Percentiles rank a stretch among this genome's conserved stretches.
Conservation (phyloP, 2,888 invertebrate genomes). For the Caprella mutica region DNA sequence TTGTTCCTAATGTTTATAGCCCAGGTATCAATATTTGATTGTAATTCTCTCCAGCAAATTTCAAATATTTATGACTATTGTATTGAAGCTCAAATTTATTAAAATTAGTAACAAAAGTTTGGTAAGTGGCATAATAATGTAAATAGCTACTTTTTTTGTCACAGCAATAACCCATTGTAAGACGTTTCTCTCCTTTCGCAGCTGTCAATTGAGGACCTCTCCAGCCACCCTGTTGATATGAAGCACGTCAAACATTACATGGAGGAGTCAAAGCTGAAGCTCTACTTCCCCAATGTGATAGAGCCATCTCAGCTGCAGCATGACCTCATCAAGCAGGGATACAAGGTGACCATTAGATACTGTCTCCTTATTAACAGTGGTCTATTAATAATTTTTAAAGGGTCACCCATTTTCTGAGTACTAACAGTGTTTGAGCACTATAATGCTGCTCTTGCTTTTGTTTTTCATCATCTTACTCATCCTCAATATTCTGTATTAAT, state of each 20-base stretch:
- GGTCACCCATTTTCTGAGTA: not conserved
- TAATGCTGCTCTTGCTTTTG: too few species aligned
- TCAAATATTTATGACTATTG: too few species aligned
- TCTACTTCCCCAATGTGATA: conserved; percentile 26
- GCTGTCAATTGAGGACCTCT: conserved; percentile 30
- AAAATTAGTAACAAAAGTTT: too few species aligned
- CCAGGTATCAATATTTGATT: too few species aligned
- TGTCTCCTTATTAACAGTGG: not conserved
- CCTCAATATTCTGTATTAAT: too few species aligned
- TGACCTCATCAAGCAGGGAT: conserved; percentile 20
- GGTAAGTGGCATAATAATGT: not conserved
- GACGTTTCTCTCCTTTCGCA: conserved; percentile 2
- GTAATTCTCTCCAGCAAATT: too few species aligned
- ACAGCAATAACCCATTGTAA: too few species aligned
- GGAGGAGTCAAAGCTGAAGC: conserved; percentile 14
- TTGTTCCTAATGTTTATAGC: too few species aligned
- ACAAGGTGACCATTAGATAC: conserved; percentile 12
- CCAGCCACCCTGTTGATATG: conserved; percentile 16
- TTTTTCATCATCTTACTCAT: too few species aligned
- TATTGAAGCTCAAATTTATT: too few species aligned
- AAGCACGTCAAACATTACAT: conserved; percentile 20
- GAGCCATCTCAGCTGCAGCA: conserved; percentile 24
- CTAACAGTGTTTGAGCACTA: not conserved
- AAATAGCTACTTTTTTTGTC: not conserved
- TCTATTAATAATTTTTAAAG: not conserved